These are phyloP conservation scores for Torymus texanus DNA, from an alignment of 2,888 invertebrate genomes.

Conservation along the genomic window DNA sequence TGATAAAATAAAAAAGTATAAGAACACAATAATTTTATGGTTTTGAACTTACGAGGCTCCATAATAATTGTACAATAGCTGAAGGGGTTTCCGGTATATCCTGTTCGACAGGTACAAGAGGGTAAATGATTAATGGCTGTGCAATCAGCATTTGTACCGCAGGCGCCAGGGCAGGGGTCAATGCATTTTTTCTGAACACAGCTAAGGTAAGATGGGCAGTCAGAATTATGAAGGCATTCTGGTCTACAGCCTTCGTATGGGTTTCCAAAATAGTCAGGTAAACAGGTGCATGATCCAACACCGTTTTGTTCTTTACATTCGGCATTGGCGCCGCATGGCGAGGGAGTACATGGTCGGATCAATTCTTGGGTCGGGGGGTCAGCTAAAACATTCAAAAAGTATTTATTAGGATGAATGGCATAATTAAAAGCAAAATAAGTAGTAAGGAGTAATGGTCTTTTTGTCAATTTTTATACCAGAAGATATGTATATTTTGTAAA, in stretches of 20 bases:
- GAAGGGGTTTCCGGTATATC: slow-evolving; percentile 86
- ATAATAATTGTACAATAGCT: slow-evolving; percentile 77
- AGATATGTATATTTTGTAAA: too few species aligned
- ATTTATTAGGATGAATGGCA: slow-evolving; percentile 16
- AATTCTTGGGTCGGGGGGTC: slow-evolving; percentile 50
- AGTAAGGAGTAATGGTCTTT: too few species aligned
- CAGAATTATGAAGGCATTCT: slow-evolving; percentile 81
- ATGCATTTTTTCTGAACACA: slow-evolving; percentile 82
- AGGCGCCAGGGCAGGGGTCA: slow-evolving; percentile 86
- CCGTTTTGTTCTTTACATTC: slow-evolving; percentile 81
- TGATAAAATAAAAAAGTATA: background rate
- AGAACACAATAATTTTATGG: slow-evolving; percentile 56
- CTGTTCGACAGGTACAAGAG: slow-evolving; percentile 82
- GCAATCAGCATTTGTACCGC: slow-evolving; percentile 85
- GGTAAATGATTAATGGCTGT: slow-evolving; percentile 86
- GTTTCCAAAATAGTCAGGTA: slow-evolving; percentile 79
- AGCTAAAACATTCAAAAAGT: slow-evolving; percentile 57
- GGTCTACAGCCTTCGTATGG: slow-evolving; percentile 83
- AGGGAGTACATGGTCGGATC: slow-evolving; percentile 82
- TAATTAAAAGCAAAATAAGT: too few species aligned
- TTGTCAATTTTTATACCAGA: too few species aligned
- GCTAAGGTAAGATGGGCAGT: slow-evolving; percentile 82
- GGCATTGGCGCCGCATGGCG: slow-evolving; percentile 90
- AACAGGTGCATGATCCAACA: slow-evolving; percentile 77
- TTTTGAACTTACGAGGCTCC: slow-evolving; percentile 69